Base-by-base conservation (phyloP, 2,113 vertebrate genomes). In the Fregata magnificens region DNA sequence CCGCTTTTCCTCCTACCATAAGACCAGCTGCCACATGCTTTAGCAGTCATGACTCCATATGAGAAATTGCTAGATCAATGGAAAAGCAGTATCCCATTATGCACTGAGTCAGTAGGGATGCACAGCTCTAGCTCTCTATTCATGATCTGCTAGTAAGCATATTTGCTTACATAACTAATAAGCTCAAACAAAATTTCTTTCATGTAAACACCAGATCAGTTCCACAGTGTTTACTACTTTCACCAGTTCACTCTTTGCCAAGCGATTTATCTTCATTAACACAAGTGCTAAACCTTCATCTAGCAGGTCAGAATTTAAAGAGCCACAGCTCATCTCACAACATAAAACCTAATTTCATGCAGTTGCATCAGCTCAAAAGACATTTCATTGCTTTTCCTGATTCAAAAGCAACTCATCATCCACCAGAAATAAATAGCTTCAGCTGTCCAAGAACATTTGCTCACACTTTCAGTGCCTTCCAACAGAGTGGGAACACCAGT, bases 21-120 rank as follows among this genome's bases (percentile, higher is more conserved):
- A 73, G 40, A 40, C 9, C 21, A 59, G 65, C 65, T 44, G 72
- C 58, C 72, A 62, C 47, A 20, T 3, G n/a, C 32, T 21, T 44
- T 17, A 38, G 36, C 11, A 10, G 52, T 12, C 53, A 31, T 1
- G 3, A 45, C 7, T 70, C 67, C 8, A 1, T 1, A 10, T 6
- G 18, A 79, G 55, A 28, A 63, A 63, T 24, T 5, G 17, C 24
- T 4, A 13, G 20, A 31, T 42, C 44, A 14, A 36, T 31, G 77
- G 22, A 55, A 63, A 61, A 49, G 52, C 65, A 63, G 42, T 1
- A 17, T 13, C 47, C 78, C 13, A 3, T 40, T 32, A 38, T 2
- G 40, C 40, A 15, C 36, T 3, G 22, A 50, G 36, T 15, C n/a
- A 22, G 53, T 1, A 9, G 7, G 61, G 83, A 40, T 5, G 20